Evolutionary conservation across 2,113 vertebrate genomes (phyloP).

Genomic region (Mohoua ochrocephala): DNA sequence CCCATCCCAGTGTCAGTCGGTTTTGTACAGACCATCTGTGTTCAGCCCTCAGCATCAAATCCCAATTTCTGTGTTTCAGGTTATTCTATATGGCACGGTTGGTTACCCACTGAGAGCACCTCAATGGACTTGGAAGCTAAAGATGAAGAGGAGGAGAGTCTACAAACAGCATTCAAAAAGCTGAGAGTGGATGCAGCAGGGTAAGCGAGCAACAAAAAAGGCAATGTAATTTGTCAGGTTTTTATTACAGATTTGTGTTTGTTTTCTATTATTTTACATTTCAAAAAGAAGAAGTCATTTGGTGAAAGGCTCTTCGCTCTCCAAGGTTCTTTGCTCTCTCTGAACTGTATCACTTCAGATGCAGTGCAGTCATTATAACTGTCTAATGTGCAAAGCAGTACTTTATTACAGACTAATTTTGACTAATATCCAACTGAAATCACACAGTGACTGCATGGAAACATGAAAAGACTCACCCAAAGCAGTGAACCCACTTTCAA

Average conservation of each 20-base stretch:
- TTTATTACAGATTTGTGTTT: not conserved
- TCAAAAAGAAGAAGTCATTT: not conserved
- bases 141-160: conserved; percentile 91
- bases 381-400: not conserved
- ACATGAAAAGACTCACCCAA: not conserved
- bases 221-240: fast-evolving
- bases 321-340: not conserved
- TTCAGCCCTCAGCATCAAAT: not conserved
- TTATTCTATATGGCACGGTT: not conserved
- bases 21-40: not conserved
- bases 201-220: conserved; percentile 56
- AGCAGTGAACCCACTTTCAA: not conserved
- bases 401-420: not conserved
- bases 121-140: conserved; percentile 88
- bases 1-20: fast-evolving
- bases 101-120: not conserved
- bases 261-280: not conserved
- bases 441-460: not conserved
- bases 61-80: not conserved
- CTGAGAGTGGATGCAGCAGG: conserved; percentile 91
- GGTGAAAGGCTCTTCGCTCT: not conserved
- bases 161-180: conserved; percentile 97
- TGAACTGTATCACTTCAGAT: not conserved
- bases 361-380: not conserved
- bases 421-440: not conserved